Percentiles rank a stretch among this genome's conserved stretches.
Conservation (phyloP, 2,888 invertebrate species). For the Germaria angustata region DNA sequence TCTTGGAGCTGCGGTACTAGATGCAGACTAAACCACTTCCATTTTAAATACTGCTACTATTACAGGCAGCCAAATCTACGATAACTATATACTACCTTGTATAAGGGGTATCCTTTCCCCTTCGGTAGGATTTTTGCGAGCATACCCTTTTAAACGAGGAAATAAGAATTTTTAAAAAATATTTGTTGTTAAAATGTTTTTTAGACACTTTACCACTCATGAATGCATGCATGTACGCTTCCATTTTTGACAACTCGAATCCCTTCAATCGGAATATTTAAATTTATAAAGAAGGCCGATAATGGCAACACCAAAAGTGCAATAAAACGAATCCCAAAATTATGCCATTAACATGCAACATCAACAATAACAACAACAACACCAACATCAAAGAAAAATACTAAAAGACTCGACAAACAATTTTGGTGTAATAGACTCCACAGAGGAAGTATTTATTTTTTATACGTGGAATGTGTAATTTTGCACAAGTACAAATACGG, state of each 20-base stretch:
- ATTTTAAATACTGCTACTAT: no score
- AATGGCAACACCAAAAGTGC: conserved; percentile 27
- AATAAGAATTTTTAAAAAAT: no score
- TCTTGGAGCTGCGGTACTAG: no score
- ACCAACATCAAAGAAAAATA: neutral
- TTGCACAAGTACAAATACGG: neutral
- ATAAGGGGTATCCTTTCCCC: no score
- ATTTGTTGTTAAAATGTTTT: no score
- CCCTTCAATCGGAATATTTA: neutral
- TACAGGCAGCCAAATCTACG: no score
- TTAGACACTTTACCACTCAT: no score
- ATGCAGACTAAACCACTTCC: no score
- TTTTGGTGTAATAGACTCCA: conserved; percentile 15
- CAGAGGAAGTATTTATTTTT: neutral
- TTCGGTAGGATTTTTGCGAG: no score
- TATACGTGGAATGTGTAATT: neutral
- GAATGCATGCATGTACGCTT: no score
- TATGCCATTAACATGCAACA: conserved; percentile 37
- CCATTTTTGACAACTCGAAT: conserved; percentile 51
- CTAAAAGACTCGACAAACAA: conserved; percentile 41
- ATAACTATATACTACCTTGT: no score
- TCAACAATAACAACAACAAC: neutral
- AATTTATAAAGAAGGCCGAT: neutral
- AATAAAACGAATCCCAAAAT: conserved; percentile 55
- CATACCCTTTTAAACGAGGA: no score